A percentile compares a stretch with the other conserved stretches of the same genome.
Evolutionary conservation across 1,140 invertebrate species (phyloP).

Genomic region (Drosophila mayri): DNA sequence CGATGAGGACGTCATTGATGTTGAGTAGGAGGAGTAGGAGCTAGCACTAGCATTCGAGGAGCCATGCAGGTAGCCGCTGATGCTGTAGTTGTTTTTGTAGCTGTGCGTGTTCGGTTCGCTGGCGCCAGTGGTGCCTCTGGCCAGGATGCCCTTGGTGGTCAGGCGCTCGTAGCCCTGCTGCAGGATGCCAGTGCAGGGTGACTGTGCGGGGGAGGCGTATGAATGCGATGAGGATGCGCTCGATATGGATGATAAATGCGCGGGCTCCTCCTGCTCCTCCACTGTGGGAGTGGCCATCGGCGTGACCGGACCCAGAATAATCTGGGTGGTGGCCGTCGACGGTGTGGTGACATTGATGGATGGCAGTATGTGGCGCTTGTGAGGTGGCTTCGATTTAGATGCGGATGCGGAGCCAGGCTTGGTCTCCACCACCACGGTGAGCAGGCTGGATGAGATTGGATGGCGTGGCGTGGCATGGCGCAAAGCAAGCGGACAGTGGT

Average conservation of each 20-base stretch:
- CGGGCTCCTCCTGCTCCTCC: slow-evolving; percentile 19
- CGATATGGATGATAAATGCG: slow-evolving; percentile 52
- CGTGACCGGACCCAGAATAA: slow-evolving; percentile 63
- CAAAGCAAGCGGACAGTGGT: slow-evolving; percentile 63
- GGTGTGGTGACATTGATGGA: slow-evolving; percentile 81
- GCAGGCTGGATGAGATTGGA: slow-evolving; percentile 49
- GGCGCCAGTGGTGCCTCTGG: slow-evolving; percentile 20
- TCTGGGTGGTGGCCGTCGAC: slow-evolving; percentile 74
- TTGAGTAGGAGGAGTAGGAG: slow-evolving; percentile 66
- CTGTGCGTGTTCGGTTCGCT: slow-evolving; percentile 14
- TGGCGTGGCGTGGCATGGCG: slow-evolving; percentile 29
- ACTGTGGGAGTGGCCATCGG: slow-evolving; percentile 28
- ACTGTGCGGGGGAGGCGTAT: slow-evolving; percentile 66
- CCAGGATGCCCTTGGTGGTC: slow-evolving; percentile 75
- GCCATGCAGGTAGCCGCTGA: slow-evolving; percentile 73
- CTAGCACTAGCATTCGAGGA: slow-evolving; percentile 45
- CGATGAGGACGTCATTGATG: slow-evolving; percentile 74
- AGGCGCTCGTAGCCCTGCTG: slow-evolving; percentile 58
- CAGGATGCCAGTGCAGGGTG: slow-evolving; percentile 32
- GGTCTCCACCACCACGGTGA: slow-evolving; percentile 39
- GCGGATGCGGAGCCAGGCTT: slow-evolving; percentile 27
- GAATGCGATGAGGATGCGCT: slow-evolving; percentile 56
- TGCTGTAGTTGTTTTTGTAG: slow-evolving; percentile 57
- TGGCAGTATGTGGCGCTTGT: slow-evolving; percentile 70
- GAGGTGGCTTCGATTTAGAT: slow-evolving; percentile 56